Percentiles rank a stretch among this genome's conserved stretches.
Conservation (phyloP, 2,888 invertebrate genomes). For the Eledone cirrhosa region DNA sequence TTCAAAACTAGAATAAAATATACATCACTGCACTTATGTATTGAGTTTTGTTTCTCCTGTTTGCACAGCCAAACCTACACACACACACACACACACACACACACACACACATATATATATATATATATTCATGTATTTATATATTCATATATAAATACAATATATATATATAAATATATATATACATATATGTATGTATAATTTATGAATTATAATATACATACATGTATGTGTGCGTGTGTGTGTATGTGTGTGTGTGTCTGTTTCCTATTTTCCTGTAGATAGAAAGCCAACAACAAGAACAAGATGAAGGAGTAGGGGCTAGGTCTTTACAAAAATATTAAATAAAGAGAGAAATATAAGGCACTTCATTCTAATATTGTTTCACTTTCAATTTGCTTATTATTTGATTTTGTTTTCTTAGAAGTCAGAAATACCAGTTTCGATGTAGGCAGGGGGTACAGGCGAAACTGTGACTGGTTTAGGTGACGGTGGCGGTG, state of each 20-base stretch:
- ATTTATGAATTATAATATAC: not conserved
- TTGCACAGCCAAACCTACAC: too few species aligned
- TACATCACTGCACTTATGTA: too few species aligned
- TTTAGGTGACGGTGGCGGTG: slow-evolving; percentile 30
- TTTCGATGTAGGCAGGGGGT: not conserved
- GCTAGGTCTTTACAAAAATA: too few species aligned
- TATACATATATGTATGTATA: not conserved
- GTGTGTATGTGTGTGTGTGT: not conserved
- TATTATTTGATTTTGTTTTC: too few species aligned
- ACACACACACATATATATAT: slow-evolving; percentile 3
- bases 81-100: too few species aligned
- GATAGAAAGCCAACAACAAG: too few species aligned
- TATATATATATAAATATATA: slow-evolving; percentile 3
- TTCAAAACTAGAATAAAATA: too few species aligned
- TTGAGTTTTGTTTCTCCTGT: too few species aligned
- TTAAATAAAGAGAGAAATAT: too few species aligned
- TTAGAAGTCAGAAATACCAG: slow-evolving; percentile 17
- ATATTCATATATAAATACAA: not conserved
- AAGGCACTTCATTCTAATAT: too few species aligned
- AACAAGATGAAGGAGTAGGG: too few species aligned
- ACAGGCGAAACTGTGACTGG: not conserved
- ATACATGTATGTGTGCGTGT: not conserved
- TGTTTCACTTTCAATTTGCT: too few species aligned
- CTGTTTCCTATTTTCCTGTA: not conserved
- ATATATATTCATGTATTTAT: not conserved